Evolutionary conservation across 2,888 invertebrate species (phyloP).

Genomic region (Alloplasta piceator): DNA sequence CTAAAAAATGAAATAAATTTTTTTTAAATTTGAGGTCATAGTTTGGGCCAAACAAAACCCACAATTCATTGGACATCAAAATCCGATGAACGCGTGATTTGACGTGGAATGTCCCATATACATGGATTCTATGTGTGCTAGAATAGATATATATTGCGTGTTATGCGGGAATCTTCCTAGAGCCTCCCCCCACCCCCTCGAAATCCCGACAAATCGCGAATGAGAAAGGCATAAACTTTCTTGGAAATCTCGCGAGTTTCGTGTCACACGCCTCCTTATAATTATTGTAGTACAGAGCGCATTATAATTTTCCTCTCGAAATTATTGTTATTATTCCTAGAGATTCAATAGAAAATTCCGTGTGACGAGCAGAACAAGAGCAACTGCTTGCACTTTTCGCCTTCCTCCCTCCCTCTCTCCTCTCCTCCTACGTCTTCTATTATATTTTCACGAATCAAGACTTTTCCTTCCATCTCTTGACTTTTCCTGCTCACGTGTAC

Average conservation of each 20-base stretch:
- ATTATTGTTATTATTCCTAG: conserved; percentile 22
- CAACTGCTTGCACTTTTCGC: conserved; percentile 53
- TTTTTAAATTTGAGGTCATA: too few species aligned
- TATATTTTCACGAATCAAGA: conserved; percentile 46
- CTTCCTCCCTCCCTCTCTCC: background rate
- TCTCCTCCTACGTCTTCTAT: too few species aligned
- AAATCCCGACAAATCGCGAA: conserved; percentile 52
- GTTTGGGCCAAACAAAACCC: too few species aligned
- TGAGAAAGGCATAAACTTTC: conserved; percentile 75
- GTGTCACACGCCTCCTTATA: conserved; percentile 59
- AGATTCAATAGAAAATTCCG: conserved; percentile 31
- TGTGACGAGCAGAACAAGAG: conserved; percentile 9
- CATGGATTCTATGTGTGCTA: too few species aligned
- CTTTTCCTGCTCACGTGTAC: background rate
- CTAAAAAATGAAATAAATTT: too few species aligned
- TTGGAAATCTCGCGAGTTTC: conserved; percentile 64
- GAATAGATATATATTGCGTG: conserved; percentile 6
- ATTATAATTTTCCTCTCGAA: conserved; percentile 1
- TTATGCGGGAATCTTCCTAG: conserved; percentile 34
- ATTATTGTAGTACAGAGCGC: conserved; percentile 42
- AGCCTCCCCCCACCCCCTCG: background rate
- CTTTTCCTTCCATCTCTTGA: conserved; percentile 44
- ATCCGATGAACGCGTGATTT: too few species aligned
- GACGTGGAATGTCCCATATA: too few species aligned
- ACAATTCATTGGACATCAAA: too few species aligned